Evolutionary conservation across 2,797 vertebrate species (phyloP), one percentile per base, ranked within the genome.

Genomic region (Florisuga fusca): DNA sequence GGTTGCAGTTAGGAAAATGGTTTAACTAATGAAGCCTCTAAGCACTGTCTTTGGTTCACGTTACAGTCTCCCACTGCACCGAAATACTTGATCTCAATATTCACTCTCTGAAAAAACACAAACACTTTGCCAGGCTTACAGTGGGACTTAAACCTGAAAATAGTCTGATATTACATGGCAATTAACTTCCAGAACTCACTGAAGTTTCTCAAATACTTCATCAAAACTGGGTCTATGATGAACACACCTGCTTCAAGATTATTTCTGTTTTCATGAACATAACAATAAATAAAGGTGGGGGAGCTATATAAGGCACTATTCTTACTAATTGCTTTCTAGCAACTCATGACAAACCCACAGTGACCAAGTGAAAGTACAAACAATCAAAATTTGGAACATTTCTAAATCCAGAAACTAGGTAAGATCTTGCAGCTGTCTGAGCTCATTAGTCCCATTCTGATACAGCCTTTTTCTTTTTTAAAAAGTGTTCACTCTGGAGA

Each of bases 151-250:
- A 16, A 23, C 15, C 50, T 55, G 64, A 59, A 61, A 41, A 18
- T 7, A 23, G 7, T 8, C 17, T 38, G 20, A 10, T 6, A 17
- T 27, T 6, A 10, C 2, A 5, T 1, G 1, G 19, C 22, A 69
- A 45, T 25, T 19, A 5, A 59, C 57, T 33, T 4, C 27, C 9
- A 9, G 27, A 68, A 23, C 33, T 63, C 10, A 4, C 1, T 10
- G 5, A 53, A 23, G 12, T 61, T 48, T 34, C 36, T 57, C 25
- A 83, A 38, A 53, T 6, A 9, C 0, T 17, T 14, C 31, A 43
- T 15, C 29, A 50, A 57, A 46, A 18, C 9, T 12, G n/a, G 16
- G 7, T 26, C 53, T 63, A 16, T 25, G 22, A 25, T 12, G 61
- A 71, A 61, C 9, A 50, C 12, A 15, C 4, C 63, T 51, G 25